Percentiles rank a stretch among this genome's conserved stretches.
Conservation (phyloP, 2,113 vertebrate genomes). For the Sakesphorus luctuosus region DNA sequence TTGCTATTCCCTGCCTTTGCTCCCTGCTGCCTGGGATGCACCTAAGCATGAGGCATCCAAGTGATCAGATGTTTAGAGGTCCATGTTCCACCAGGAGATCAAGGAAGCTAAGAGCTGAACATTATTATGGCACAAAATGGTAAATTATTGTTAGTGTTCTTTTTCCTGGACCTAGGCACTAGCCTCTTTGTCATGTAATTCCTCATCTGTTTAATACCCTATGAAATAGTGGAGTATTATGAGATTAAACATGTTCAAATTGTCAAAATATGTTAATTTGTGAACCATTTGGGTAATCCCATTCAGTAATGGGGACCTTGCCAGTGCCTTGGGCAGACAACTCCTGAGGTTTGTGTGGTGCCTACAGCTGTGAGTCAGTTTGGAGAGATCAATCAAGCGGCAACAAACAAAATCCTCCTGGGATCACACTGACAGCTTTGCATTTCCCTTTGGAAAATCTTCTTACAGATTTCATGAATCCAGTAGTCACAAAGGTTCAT, state of each 20-base stretch:
- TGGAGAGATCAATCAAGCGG: not conserved
- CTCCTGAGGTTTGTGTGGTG: not conserved
- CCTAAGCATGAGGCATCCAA: not conserved
- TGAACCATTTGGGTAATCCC: not conserved
- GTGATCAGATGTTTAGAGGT: accelerated
- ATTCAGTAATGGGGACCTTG: not conserved
- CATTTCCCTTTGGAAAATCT: not conserved
- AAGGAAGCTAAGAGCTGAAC: not conserved
- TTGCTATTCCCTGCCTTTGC: not conserved
- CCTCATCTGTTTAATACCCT: not conserved
- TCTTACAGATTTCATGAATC: not conserved
- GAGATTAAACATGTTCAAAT: not conserved
- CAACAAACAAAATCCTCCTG: not conserved
- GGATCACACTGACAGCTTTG: not conserved
- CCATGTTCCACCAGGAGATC: not conserved
- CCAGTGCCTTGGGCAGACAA: not conserved
- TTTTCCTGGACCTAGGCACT: not conserved
- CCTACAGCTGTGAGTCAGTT: not conserved
- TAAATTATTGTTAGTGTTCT: not conserved
- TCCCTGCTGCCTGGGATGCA: not conserved
- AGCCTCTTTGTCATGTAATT: not conserved
- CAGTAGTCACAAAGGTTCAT: not conserved
- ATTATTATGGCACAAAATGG: not conserved
- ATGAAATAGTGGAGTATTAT: not conserved
- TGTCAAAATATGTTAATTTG: not conserved